phyloP scores from a whole-genome alignment of 2,113 vertebrate genomes.

The Procavia capensis region DNA sequence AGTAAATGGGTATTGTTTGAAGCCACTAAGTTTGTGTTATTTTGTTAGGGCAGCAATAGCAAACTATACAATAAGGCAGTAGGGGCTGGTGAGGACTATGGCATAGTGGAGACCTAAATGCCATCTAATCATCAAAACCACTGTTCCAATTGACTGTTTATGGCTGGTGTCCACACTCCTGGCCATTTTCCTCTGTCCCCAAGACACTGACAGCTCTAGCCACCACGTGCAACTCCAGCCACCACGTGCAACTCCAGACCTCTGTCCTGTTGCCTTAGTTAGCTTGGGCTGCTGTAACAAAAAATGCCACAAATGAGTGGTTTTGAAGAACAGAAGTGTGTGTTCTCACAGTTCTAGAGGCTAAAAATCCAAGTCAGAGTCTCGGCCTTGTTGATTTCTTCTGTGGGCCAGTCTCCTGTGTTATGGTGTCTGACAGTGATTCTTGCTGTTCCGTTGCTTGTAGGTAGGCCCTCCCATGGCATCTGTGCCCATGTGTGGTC shows the following conservation, averaged over 20 bases:
- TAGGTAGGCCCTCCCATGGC: too few species aligned
- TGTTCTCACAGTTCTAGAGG: too few species aligned
- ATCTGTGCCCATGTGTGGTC: too few species aligned
- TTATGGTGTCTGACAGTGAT: too few species aligned
- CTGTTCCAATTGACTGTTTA: fast-evolving
- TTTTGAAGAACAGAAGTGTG: too few species aligned
- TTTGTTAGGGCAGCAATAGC: not conserved
- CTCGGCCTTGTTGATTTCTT: too few species aligned
- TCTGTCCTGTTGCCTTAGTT: not conserved
- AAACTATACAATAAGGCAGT: fast-evolving
- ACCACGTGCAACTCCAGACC: not conserved
- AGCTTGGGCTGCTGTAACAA: too few species aligned
- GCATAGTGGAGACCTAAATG: fast-evolving
- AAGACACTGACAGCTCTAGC: not conserved
- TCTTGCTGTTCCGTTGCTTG: too few species aligned
- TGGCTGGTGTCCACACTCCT: not conserved
- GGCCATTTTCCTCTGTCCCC: not conserved
- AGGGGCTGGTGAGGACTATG: not conserved
- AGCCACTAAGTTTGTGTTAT: fast-evolving
- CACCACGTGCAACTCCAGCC: not conserved
- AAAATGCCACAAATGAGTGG: too few species aligned
- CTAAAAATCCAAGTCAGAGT: too few species aligned
- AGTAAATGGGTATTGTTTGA: not conserved
- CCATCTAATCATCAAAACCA: not conserved
- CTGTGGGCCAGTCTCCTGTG: not conserved